Conservation (phyloP, 2,797 vertebrate genomes). For the Notolabrus celidotus region DNA sequence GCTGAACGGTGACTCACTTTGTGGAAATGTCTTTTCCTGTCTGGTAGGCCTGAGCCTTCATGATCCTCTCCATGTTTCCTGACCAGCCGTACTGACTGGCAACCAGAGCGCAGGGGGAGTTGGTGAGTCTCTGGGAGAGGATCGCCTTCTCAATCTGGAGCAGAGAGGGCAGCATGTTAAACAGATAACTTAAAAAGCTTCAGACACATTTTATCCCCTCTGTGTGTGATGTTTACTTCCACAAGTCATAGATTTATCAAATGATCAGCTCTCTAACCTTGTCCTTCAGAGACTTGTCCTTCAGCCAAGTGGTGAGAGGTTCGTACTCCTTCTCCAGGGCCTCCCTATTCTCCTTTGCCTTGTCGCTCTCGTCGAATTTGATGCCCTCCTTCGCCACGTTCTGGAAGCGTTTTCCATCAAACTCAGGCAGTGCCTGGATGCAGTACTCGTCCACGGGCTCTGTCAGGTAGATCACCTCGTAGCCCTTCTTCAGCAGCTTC, state of each 20-base stretch:
- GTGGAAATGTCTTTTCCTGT: constrained; percentile 99
- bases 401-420: constrained; percentile 97
- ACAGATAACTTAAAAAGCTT: too few species aligned
- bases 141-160: constrained; percentile 95
- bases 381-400: constrained; percentile 98
- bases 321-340: constrained; percentile 95
- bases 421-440: constrained; percentile 97
- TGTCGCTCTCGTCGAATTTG: constrained; percentile 97
- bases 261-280: constrained; percentile 82
- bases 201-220: background rate
- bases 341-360: constrained; percentile 94
- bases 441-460: constrained; percentile 99
- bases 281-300: constrained; percentile 95
- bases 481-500: constrained; percentile 95
- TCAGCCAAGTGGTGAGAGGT: constrained; percentile 97
- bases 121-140: constrained; percentile 94
- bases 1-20: constrained; percentile 86
- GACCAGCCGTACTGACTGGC: constrained; percentile 99
- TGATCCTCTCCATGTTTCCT: constrained; percentile 99
- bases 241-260: background rate
- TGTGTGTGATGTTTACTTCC: background rate
- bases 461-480: constrained; percentile 98
- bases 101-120: constrained; percentile 95
- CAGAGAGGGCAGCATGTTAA: background rate
- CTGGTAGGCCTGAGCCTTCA: constrained; percentile 99